Conservation (phyloP, 1,140 invertebrate species). For the Drosophila aff. region DNA sequence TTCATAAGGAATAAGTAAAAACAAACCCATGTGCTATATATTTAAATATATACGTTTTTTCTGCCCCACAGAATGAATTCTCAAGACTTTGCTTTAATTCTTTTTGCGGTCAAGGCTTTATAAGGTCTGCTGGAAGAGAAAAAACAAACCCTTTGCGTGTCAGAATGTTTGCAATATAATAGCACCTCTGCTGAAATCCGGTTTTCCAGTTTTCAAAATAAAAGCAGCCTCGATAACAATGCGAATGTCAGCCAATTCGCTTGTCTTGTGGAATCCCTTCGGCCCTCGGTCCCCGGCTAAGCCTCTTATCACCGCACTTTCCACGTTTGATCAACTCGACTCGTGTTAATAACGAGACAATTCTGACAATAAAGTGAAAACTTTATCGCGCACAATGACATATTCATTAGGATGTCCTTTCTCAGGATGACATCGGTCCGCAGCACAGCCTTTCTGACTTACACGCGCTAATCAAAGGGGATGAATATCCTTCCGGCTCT, state of each 20-base stretch:
- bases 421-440: constrained; percentile 55
- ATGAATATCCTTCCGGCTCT: constrained; percentile 48
- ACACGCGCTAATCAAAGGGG: constrained; percentile 58
- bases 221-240: constrained; percentile 39
- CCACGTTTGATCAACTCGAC: constrained; percentile 52
- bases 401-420: constrained; percentile 62
- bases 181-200: constrained; percentile 29
- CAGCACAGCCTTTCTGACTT: constrained; percentile 29
- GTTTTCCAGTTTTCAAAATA: constrained; percentile 31
- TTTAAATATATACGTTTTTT: too few species aligned
- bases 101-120: constrained; percentile 23
- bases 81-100: background rate
- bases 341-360: constrained; percentile 59
- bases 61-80: background rate
- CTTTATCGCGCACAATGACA: constrained; percentile 57
- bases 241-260: constrained; percentile 38
- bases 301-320: constrained; percentile 46
- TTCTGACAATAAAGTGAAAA: constrained; percentile 63
- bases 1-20: too few species aligned
- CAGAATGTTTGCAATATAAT: constrained; percentile 34
- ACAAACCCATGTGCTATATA: too few species aligned
- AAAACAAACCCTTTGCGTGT: constrained; percentile 31
- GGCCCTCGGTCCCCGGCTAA: constrained; percentile 2
- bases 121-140: background rate
- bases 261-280: constrained; percentile 19